Evolutionary conservation across 2,113 vertebrate genomes (phyloP).

Genomic region (Tragelaphus buxtoni): DNA sequence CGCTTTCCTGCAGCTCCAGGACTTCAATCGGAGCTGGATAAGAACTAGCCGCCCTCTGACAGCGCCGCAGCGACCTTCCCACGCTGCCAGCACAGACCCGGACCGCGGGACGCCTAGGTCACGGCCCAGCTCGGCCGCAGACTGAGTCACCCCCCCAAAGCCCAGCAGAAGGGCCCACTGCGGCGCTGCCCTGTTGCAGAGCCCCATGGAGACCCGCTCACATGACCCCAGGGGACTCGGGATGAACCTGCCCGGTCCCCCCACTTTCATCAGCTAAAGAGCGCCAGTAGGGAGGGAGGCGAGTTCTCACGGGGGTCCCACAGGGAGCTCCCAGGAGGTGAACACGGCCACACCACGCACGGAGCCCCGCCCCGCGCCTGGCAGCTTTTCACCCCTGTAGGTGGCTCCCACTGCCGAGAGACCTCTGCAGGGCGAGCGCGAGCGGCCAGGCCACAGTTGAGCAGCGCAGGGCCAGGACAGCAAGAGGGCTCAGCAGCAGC

Average conservation of each 20-base stretch:
- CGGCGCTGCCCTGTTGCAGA: neutral
- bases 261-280: accelerated
- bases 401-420: neutral
- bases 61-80: neutral
- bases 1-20: neutral
- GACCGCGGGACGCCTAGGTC: no score
- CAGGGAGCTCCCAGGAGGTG: neutral
- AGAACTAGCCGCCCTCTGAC: neutral
- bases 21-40: neutral
- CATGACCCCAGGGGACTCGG: neutral
- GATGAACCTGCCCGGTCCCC: neutral
- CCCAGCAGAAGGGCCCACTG: neutral
- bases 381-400: neutral
- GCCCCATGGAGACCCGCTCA: neutral
- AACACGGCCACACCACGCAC: neutral
- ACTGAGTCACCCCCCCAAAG: neutral
- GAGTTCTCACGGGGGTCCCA: neutral
- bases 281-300: neutral
- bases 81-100: neutral
- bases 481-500: neutral
- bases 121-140: neutral
- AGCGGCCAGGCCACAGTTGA: neutral
- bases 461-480: neutral
- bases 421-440: neutral
- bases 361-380: neutral